Conservation (phyloP, 2,113 vertebrate species). For the Hyla sarda region DNA sequence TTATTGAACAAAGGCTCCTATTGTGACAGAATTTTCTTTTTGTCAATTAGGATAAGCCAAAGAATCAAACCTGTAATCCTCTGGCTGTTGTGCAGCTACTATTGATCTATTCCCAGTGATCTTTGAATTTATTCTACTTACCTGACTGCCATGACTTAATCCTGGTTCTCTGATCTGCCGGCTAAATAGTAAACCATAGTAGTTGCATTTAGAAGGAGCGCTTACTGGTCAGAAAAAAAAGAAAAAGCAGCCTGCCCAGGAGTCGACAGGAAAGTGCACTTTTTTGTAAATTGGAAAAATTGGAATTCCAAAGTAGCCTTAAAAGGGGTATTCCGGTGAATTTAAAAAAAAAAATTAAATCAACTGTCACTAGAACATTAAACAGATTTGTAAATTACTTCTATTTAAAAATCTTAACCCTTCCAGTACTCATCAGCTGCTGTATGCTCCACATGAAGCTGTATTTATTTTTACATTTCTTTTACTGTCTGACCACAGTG, state of each 20-base stretch:
- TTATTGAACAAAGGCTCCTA: background rate
- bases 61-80: background rate
- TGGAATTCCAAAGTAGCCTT: no score
- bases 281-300: background rate
- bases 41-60: background rate
- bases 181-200: background rate
- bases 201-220: background rate
- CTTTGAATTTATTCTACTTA: background rate
- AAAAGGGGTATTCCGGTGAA: no score
- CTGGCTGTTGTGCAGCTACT: background rate
- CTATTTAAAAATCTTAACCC: no score
- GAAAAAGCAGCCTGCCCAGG: background rate
- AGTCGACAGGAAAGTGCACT: background rate
- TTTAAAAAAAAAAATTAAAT: no score
- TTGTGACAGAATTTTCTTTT: background rate
- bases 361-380: no score
- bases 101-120: constrained; percentile 25
- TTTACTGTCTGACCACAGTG: no score
- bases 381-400: no score
- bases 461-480: no score
- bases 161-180: background rate
- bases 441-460: no score
- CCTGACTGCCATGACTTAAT: background rate
- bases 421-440: no score
- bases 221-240: background rate